Percentiles rank a stretch among this genome's conserved stretches.
These are phyloP conservation scores for Tribolium madens DNA, from an alignment of 1,140 invertebrate species.

Conservation along the genomic window DNA sequence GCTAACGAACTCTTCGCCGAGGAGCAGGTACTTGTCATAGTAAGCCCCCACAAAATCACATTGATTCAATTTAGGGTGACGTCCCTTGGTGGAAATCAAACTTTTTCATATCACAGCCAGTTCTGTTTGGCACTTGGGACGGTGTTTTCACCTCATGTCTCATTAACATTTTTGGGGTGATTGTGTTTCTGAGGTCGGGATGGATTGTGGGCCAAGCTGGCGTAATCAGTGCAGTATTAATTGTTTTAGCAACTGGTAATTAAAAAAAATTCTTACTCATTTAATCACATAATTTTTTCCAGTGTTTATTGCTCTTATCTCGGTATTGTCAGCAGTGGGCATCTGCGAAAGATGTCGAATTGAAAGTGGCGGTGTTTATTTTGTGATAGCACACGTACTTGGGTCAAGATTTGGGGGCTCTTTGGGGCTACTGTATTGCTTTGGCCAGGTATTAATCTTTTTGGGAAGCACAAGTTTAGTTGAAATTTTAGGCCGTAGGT, in stretches of 20 bases:
- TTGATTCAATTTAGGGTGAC: slow-evolving; percentile 72
- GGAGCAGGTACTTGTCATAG: slow-evolving; percentile 74
- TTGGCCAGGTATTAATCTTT: slow-evolving; percentile 82
- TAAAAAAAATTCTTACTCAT: too few species aligned
- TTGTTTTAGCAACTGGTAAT: slow-evolving; percentile 86
- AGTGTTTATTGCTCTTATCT: slow-evolving; percentile 89
- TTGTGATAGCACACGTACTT: slow-evolving; percentile 92
- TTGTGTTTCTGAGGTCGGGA: slow-evolving; percentile 94
- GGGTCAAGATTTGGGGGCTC: slow-evolving; percentile 93
- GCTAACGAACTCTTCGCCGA: slow-evolving; percentile 90
- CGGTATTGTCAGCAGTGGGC: slow-evolving; percentile 93
- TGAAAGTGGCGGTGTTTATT: slow-evolving; percentile 96
- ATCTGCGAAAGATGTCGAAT: slow-evolving; percentile 95
- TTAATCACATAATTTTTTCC: too few species aligned
- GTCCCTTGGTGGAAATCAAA: slow-evolving; percentile 93
- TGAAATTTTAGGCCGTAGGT: slow-evolving; percentile 83
- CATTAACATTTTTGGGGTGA: slow-evolving; percentile 97
- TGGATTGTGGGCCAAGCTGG: slow-evolving; percentile 98
- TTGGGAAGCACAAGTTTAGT: neutral
- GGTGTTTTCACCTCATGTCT: slow-evolving; percentile 95
- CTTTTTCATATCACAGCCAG: slow-evolving; percentile 92
- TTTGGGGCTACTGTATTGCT: slow-evolving; percentile 93
- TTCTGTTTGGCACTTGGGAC: slow-evolving; percentile 97
- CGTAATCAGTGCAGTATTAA: slow-evolving; percentile 86
- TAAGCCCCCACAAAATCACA: slow-evolving; percentile 8